Conservation (phyloP, 1,140 invertebrate species). For the Streblospio benedicti region DNA sequence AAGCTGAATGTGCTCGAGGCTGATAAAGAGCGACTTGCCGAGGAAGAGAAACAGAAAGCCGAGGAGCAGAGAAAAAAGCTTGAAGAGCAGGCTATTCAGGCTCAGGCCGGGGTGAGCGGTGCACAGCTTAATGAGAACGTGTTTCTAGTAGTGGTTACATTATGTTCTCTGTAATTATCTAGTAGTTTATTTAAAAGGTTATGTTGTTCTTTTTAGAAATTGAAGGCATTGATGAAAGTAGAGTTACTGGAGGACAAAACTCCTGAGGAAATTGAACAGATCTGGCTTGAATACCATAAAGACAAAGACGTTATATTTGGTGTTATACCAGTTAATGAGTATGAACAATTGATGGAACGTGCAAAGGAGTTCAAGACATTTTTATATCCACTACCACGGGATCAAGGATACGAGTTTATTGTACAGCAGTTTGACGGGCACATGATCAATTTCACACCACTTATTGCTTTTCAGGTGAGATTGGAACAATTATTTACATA, state of each 20-base stretch:
- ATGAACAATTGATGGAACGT: too few species aligned
- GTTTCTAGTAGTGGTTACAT: too few species aligned
- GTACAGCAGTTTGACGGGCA: constrained; percentile 63
- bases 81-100: neutral
- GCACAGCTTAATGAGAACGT: too few species aligned
- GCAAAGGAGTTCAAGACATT: too few species aligned
- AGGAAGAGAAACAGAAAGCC: constrained; percentile 7
- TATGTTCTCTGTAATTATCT: too few species aligned
- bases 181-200: constrained; percentile 36
- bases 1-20: constrained; percentile 4
- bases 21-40: neutral
- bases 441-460: constrained; percentile 71
- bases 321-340: too few species aligned
- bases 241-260: constrained; percentile 64
- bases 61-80: constrained; percentile 12
- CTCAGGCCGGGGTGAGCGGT: constrained; percentile 13
- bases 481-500: too few species aligned
- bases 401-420: constrained; percentile 79
- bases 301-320: too few species aligned
- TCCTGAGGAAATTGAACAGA: constrained; percentile 59
- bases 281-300: constrained; percentile 19
- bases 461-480: constrained; percentile 68
- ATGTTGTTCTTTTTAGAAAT: constrained; percentile 32
- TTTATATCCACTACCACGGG: constrained; percentile 67
- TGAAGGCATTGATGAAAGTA: constrained; percentile 67